Evolutionary conservation across 2,888 invertebrate genomes (phyloP), one percentile per base, ranked within the genome.

Genomic region (Suillia variegata): DNA sequence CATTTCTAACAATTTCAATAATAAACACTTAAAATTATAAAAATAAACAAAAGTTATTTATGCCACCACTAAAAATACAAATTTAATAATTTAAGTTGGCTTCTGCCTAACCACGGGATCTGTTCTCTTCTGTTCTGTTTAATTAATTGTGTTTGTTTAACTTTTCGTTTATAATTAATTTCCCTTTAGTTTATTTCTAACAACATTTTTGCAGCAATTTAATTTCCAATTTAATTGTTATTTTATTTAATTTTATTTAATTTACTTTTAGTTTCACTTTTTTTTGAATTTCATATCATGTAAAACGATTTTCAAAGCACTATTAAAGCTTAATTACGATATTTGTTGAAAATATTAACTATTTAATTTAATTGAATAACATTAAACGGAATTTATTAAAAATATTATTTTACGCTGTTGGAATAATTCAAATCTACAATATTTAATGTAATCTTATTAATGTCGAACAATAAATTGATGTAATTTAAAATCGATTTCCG

Each of bases 81-180:
- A 38, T 38, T 53, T 54, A 51, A 15, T 52, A 42, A 22, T 57
- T 56, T 52, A 31, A 55, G 51, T 61, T 54, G 42, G 49, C 17
- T 61, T 52, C 59, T 57, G 61, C 48, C 59, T 64, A 63, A 63
- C 58, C 52, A 12, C 62, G 62, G 62, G 60, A 60, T 62, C 48
- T 61, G 60, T 61, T 61, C 64, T 42, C 58, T 26, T 22, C 18
- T 21, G 34, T 42, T 26, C n/a, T n/a, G n/a, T 51, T 15, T 2
- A 48, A 42, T 49, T 20, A n/a, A 33, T 61, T 56, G 56, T 63
- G 47, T 61, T 45, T 64, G 61, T 61, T 53, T n/a, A n/a, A n/a
- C n/a, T 60, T 52, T 34, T 52, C 42, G 26, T 38, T 38, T 38
- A 38, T 38, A 5, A 13, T 38, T 12, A 31, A 31, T 31, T 31